Percentiles rank a stretch among this genome's conserved stretches.
These are phyloP conservation scores for Syndactyla subalaris DNA, from an alignment of 2,797 vertebrate species.

Conservation along the genomic window DNA sequence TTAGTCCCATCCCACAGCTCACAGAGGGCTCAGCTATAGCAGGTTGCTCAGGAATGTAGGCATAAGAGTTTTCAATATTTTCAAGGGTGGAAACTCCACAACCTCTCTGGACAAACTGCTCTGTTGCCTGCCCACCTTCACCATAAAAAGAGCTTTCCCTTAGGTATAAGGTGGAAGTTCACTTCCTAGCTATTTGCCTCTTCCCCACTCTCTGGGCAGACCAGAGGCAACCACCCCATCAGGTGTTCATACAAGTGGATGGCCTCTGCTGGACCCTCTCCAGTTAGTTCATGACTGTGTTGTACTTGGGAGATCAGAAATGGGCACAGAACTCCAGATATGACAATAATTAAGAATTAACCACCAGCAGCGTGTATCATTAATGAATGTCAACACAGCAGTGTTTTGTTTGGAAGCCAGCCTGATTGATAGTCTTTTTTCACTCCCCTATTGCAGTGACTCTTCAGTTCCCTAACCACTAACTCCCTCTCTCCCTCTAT, in stretches of 20 bases:
- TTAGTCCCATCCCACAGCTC: not conserved
- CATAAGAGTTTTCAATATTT: not conserved
- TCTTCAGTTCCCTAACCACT: not conserved
- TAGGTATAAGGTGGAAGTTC: not conserved
- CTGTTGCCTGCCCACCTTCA: not conserved
- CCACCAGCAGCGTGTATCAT: rapidly evolving
- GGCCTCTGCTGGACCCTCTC: not conserved
- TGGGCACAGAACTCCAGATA: not conserved
- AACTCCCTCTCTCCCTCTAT: not conserved
- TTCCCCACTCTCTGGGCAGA: not conserved
- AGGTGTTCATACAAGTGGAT: not conserved
- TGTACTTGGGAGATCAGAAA: not conserved
- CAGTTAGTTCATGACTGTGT: not conserved
- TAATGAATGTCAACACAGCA: not conserved
- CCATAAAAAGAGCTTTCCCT: not conserved
- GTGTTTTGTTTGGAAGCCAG: not conserved
- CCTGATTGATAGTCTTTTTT: not conserved
- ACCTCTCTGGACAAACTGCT: not conserved
- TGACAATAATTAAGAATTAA: not conserved
- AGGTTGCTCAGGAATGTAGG: not conserved
- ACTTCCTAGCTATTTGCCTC: not conserved
- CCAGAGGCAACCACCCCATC: not conserved
- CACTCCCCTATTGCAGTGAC: not conserved
- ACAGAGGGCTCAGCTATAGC: not conserved
- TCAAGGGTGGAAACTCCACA: not conserved